Evolutionary conservation across 2,797 vertebrate genomes (phyloP).

Genomic region (Pipistrellus pipistrellus): DNA sequence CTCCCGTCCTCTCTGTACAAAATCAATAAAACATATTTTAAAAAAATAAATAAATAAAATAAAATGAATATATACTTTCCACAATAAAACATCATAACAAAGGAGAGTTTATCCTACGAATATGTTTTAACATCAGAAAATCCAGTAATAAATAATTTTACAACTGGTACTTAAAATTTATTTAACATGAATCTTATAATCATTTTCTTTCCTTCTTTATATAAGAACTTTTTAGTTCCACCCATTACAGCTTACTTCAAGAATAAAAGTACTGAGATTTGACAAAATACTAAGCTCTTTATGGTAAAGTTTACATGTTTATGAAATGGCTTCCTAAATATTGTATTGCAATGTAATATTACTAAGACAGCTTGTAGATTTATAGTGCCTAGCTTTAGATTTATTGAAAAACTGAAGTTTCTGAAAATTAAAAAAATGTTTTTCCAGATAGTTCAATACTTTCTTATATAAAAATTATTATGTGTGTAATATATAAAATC

Average conservation of each 20-base stretch:
- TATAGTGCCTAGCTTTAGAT: neutral
- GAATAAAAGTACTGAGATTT: constrained; percentile 31
- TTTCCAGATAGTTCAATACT: neutral
- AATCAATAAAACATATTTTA: no score
- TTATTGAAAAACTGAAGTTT: constrained; percentile 37
- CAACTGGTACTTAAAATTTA: neutral
- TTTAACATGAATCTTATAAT: neutral
- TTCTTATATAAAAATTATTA: neutral
- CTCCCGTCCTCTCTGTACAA: no score
- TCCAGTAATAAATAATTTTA: neutral
- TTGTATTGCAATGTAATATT: neutral
- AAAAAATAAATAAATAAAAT: no score
- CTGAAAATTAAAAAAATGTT: constrained; percentile 21
- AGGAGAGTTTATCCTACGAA: neutral
- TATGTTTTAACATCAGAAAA: constrained; percentile 35
- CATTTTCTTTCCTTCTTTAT: neutral
- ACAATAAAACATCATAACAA: constrained; percentile 20
- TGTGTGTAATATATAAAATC: neutral
- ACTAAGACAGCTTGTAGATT: neutral
- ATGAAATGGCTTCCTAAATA: neutral
- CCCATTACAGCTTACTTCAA: neutral
- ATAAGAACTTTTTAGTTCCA: constrained; percentile 20
- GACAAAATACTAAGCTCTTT: constrained; percentile 35
- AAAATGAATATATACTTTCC: neutral
- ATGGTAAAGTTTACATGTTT: neutral